phyloP scores from a whole-genome alignment of 2,888 invertebrate genomes.

The Eulithis prunata region DNA sequence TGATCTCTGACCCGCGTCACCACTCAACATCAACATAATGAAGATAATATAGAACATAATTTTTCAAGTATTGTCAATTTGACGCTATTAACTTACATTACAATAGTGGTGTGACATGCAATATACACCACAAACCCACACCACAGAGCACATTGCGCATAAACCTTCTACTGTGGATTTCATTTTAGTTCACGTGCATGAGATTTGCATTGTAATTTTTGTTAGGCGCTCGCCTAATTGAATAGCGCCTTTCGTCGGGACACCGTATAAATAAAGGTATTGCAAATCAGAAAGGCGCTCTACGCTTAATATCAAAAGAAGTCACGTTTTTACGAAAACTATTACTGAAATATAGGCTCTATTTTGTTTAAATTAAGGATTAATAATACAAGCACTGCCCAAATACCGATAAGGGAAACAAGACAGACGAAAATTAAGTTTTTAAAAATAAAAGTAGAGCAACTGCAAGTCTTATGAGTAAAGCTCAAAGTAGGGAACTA shows the following conservation, averaged over 20 bases:
- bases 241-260: not conserved
- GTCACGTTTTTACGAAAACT: too few species aligned
- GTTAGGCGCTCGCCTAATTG: conserved; percentile 28
- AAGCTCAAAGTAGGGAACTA: too few species aligned
- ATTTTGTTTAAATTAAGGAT: too few species aligned
- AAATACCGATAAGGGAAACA: too few species aligned
- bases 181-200: conserved; percentile 9
- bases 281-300: conserved; percentile 5
- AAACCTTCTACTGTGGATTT: conserved; percentile 4
- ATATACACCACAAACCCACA: not conserved
- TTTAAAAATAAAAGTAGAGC: too few species aligned
- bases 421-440: too few species aligned
- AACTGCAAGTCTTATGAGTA: too few species aligned
- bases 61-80: conserved; percentile 11
- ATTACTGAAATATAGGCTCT: too few species aligned
- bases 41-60: not conserved
- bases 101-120: conserved; percentile 9
- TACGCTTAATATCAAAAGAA: not conserved
- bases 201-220: conserved; percentile 24
- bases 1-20: not conserved
- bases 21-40: not conserved
- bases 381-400: too few species aligned
- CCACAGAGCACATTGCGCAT: not conserved
- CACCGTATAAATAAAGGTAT: not conserved
- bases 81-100: conserved; percentile 5